These are phyloP conservation scores for Amphilophus citrinellus DNA, from an alignment of 2,113 vertebrate genomes.

Conservation along the genomic window DNA sequence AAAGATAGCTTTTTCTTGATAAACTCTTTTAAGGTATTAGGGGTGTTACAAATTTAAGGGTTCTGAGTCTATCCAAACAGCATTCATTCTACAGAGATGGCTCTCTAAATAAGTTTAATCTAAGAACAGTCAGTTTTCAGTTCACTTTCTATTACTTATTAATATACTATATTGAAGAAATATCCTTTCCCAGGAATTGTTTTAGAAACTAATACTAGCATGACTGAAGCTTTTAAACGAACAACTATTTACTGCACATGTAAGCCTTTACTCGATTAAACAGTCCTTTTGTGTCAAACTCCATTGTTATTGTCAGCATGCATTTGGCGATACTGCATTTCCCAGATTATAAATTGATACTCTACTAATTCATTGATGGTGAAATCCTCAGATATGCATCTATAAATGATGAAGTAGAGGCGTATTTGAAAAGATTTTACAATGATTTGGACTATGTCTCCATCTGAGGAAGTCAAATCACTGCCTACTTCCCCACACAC, in stretches of 20 bases:
- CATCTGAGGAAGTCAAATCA: conserved; percentile 65
- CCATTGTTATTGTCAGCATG: conserved; percentile 30
- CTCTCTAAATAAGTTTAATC: background rate
- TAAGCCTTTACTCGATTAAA: background rate
- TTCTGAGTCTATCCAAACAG: background rate
- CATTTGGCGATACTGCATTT: conserved; percentile 57
- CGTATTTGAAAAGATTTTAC: conserved; percentile 67
- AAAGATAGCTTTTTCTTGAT: background rate
- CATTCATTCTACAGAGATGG: background rate
- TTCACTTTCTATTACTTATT: background rate
- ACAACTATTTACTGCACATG: background rate
- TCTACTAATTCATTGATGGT: conserved; percentile 65
- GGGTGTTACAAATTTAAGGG: background rate
- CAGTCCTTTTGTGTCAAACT: conserved; percentile 2
- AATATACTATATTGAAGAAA: background rate
- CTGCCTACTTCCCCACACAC: conserved; percentile 51
- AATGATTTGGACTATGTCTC: conserved; percentile 70
- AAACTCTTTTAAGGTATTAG: background rate
- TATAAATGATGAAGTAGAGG: conserved; percentile 63
- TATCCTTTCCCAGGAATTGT: background rate
- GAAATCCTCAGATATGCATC: conserved; percentile 58
- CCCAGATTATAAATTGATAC: conserved; percentile 60
- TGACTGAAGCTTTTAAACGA: background rate
- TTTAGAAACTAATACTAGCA: background rate
- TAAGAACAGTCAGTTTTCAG: background rate